Evolutionary conservation across 2,888 invertebrate genomes (phyloP), one percentile per base, ranked within the genome.

Genomic region (Eupithecia subumbrata): DNA sequence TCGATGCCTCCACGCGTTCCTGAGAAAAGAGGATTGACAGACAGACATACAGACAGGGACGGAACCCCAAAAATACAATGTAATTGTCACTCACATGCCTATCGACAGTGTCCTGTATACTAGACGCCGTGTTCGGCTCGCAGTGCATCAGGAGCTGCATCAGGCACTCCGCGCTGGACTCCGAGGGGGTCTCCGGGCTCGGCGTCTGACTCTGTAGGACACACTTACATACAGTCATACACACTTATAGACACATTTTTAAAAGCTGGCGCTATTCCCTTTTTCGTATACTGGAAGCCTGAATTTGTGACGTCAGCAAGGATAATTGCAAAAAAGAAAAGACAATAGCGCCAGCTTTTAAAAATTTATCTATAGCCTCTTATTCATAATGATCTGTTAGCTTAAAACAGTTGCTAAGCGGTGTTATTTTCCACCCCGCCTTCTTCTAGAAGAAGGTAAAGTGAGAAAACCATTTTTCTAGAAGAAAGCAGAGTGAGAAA

Each of bases 51-150:
- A 30, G 30, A 30, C 30, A 30, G 3, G 30, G 30, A 30, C 30
- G 30, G 30, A 30, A 30, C 3, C 30, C 30, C 3, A 30, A 30
- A 30, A 30, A 30, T 30, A 3, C 30, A 30, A 30, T 30, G 30
- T 30, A 2, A 18, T 18, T 30, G n/a, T 11, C 5, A 94, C 96
- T 96, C 88, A 97, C 97, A 89, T 97, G 97, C 92, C 96, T 95
- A 82, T 96, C 96, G 45, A 97, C 96, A 52, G 97, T 95, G 73
- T 97, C 96, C 84, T 96, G 95, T 83, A 97, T 96, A 79, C 93
- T 95, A 81, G 95, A 94, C 1, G 96, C 95, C 5, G 96, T 96
- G 85, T 95, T 95, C 37, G 96, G 95, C 83, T 96, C 97, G 83
- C 96, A 95, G 76, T 96, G 96, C 85, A 96, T 96, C 80, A 97